These are phyloP conservation scores for Aurelia coerulea DNA, from an alignment of 30 jellyfish, hydroid and myxozoan genomes.

Conservation along the genomic window DNA sequence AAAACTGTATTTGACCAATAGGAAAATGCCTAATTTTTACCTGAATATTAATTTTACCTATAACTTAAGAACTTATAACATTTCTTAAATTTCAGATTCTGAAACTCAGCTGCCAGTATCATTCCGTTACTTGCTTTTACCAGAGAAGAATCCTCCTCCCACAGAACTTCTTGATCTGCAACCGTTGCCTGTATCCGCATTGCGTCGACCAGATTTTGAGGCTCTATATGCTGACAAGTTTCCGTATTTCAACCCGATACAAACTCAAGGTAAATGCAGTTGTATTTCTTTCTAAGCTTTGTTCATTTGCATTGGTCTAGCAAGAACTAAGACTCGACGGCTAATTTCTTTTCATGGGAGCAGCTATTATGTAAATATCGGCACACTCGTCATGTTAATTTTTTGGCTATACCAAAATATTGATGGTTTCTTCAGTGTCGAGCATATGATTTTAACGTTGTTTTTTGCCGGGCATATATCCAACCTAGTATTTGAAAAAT, in stretches of 20 bases:
- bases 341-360: neutral
- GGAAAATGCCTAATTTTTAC: no score
- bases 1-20: no score
- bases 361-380: neutral
- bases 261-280: conserved; percentile 90
- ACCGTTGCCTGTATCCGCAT: conserved; percentile 97
- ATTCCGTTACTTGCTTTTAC: conserved; percentile 88
- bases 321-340: no score
- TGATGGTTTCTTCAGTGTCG: no score
- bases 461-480: no score
- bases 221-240: conserved; percentile 85
- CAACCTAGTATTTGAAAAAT: no score
- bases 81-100: conserved; percentile 56
- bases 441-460: no score
- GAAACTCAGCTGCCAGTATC: conserved; percentile 98
- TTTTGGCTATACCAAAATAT: neutral
- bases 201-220: conserved; percentile 92
- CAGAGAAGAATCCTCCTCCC: conserved; percentile 99
- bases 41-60: no score
- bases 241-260: conserved; percentile 97
- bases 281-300: no score
- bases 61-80: no score
- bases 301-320: no score
- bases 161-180: conserved; percentile 97
- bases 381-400: neutral